Evolutionary conservation across 2,113 vertebrate species (phyloP).

Genomic region (Dendrocopos noguchii): DNA sequence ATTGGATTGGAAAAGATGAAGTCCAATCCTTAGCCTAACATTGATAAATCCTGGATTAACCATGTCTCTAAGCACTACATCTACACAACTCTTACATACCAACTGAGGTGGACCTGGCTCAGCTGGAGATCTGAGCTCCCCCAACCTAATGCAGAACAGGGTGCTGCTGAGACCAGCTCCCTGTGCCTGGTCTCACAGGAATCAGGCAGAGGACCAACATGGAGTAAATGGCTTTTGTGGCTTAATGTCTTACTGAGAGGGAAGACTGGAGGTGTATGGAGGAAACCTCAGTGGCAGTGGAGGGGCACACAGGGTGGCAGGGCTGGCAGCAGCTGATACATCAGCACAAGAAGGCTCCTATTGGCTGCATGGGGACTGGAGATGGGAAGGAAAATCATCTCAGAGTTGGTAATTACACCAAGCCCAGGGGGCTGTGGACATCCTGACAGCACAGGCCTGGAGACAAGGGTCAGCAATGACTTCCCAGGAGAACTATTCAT

Average conservation of each 20-base stretch:
- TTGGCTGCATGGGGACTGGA: accelerated
- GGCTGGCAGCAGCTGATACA: background rate
- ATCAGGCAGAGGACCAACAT: background rate
- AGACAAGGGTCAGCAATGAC: conserved; percentile 26
- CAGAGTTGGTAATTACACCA: background rate
- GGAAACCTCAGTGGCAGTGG: accelerated
- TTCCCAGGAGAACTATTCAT: conserved; percentile 38
- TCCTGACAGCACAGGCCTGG: background rate
- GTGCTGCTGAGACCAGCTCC: background rate
- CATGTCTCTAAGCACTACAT: too few species aligned
- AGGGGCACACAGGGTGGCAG: accelerated
- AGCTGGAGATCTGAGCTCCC: background rate
- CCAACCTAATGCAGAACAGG: accelerated
- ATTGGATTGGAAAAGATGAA: too few species aligned
- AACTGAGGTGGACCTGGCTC: background rate
- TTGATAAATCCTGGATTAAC: too few species aligned
- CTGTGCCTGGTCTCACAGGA: accelerated
- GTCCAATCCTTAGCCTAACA: too few species aligned
- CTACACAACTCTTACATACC: too few species aligned
- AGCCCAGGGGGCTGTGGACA: conserved; percentile 5
- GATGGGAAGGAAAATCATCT: background rate
- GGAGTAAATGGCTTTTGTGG: background rate
- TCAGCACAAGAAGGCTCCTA: background rate
- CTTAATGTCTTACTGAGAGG: background rate
- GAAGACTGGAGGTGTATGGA: background rate